Evolutionary conservation across 2,888 invertebrate species (phyloP), one percentile per base, ranked within the genome.

Genomic region (Aleiodes leptofemur): DNA sequence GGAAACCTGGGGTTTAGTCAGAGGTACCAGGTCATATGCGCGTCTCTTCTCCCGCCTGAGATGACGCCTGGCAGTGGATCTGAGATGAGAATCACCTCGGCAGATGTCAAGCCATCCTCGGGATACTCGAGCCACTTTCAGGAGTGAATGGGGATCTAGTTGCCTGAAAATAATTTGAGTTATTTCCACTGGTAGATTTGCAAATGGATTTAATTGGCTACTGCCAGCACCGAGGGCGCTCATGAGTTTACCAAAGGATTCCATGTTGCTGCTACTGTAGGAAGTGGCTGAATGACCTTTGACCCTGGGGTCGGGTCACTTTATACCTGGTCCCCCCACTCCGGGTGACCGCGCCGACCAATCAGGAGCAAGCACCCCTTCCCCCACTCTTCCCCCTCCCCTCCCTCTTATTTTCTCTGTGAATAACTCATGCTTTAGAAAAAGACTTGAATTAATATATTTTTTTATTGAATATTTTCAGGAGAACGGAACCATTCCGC

Each of bases 401-500:
- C 14, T 55, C 55, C 4, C 14, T 6, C 14, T 43, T 57, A 56
- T 23, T 6, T 55, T 31, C 14, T 29, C 16, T 23, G 23, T 59
- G 13, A 8, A 4, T 38, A 23, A 38, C 5, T 50, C 57, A 48
- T 13, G 9, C 43, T 4, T 59, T 48, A 2, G 3, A 9, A 48
- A 50, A 14, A 8, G 29, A 48, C 43, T 57, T 48, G 4, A 50
- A 23, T 14, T 13, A 51, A 61, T 14, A 50, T 56, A 9, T 59
- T 31, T 59, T 29, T 53, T 59, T 68, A 31, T 7, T 68, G 69
- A n/a, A 53, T 1, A 51, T 66, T 80, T 82, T 14, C 76, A 86
- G 86, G 86, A 86, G 50, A 79, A 48, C 43, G 70, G 29, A 23
- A 16, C 43, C 29, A 16, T 29, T 7, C 55, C 51, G 4, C 66